Base-by-base conservation (phyloP, 2,888 invertebrate species). In the Hybos culiciformis region DNA sequence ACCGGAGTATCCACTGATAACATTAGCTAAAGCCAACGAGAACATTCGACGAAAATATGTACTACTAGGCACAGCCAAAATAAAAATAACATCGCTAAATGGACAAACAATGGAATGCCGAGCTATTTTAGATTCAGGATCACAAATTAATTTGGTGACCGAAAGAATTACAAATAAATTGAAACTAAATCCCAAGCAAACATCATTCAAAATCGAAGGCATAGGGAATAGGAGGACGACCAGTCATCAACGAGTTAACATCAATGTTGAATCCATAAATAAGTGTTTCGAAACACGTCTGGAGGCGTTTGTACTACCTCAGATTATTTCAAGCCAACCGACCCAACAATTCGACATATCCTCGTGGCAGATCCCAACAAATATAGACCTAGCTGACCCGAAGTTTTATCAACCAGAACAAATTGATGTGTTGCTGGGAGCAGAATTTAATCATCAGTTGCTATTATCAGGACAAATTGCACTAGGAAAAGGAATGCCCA, bases 61-160 rank as follows among this genome's bases (percentile, higher is more conserved):
- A 12, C 17, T 26, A 12, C 32, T 37, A 15, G 23, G 20, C 20
- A 18, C 37, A 2, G 38, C 43, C 3, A 33, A 29, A 15, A 15
- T 37, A 9, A n/a, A 42, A 17, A 19, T 41, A 38, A 26, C 38
- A 5, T 19, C 26, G 11, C 19, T 5, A 20, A 33, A 45, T 23
- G 42, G 42, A 15, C 26, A 34, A 12, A 37, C 26, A 2, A 36
- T 39, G 21, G 4, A 29, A 41, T 40, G 36, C 18, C 37, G 40
- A 37, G 18, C 37, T 24, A 21, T 42, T 15, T 17, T 39, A 6
- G 40, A 43, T 39, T 42, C 39, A 5, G 39, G 43, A 8, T 43
- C 37, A 24, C 41, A 43, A 18, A 31, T 46, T 3, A 46, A 46
- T n/a, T 33, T 46, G 36, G 40, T 43, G 5, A 43, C 37, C 21